Conservation (phyloP, 1,140 invertebrate species). For the Psix sp. region DNA sequence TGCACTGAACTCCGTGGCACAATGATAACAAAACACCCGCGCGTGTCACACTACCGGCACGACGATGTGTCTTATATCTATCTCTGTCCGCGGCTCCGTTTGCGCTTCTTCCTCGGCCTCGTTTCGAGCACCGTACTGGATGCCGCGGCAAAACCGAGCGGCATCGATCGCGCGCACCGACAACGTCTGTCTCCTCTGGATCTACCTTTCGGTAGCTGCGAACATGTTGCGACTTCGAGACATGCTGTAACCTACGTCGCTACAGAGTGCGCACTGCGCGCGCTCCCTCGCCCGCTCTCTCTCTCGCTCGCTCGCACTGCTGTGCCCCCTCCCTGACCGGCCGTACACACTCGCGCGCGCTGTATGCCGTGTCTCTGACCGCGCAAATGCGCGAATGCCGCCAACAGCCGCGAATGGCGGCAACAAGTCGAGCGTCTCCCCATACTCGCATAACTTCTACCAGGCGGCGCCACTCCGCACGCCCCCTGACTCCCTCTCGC, state of each 20-base stretch:
- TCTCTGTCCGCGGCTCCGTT: conserved; percentile 18
- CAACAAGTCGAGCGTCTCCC: too few species aligned
- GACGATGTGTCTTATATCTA: conserved; percentile 28
- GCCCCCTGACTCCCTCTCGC: too few species aligned
- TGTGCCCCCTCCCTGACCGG: conserved; percentile 9
- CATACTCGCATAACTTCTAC: too few species aligned
- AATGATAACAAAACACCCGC: conserved; percentile 38
- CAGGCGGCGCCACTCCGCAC: too few species aligned
- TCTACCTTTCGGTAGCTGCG: conserved; percentile 67
- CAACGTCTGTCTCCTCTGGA: conserved; percentile 34
- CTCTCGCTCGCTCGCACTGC: conserved; percentile 14
- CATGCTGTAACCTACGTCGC: conserved; percentile 68
- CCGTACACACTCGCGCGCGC: conserved; percentile 12
- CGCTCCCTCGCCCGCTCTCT: conserved; percentile 29
- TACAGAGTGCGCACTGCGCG: conserved; percentile 64
- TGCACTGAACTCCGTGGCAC: too few species aligned
- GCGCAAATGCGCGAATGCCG: too few species aligned
- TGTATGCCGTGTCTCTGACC: too few species aligned
- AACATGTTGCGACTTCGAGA: conserved; percentile 72
- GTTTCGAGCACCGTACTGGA: conserved; percentile 11
- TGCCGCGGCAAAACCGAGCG: conserved; percentile 21
- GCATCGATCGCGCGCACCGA: conserved; percentile 39
- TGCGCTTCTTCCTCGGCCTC: conserved; percentile 6
- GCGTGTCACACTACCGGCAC: conserved; percentile 45
- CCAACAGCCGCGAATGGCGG: too few species aligned